These are phyloP conservation scores for Priocnemis perturbator DNA, from an alignment of 2,888 invertebrate species.

Conservation along the genomic window DNA sequence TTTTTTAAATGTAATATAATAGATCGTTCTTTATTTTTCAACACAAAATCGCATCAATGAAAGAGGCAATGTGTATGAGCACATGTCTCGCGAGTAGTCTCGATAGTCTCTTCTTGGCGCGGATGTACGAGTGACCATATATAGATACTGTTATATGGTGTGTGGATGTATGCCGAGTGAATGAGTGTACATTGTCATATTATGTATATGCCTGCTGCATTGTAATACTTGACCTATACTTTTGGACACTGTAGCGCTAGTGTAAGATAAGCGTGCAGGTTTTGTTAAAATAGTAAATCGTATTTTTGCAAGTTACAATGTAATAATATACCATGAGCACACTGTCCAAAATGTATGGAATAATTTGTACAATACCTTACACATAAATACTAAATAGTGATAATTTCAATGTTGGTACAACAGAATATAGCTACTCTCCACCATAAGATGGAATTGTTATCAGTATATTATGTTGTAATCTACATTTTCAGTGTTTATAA, in stretches of 20 bases:
- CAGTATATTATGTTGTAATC: slow-evolving; percentile 71
- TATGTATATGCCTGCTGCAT: slow-evolving; percentile 62
- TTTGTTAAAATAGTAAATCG: slow-evolving; percentile 65
- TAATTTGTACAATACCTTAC: slow-evolving; percentile 71
- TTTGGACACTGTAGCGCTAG: slow-evolving; percentile 69
- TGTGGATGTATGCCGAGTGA: slow-evolving; percentile 44
- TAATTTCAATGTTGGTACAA: slow-evolving; percentile 71
- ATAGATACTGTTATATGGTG: slow-evolving; percentile 52
- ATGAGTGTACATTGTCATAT: slow-evolving; percentile 55
- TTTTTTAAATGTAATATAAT: slow-evolving; percentile 68
- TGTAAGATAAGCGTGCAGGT: slow-evolving; percentile 57
- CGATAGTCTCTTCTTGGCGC: slow-evolving; percentile 44
- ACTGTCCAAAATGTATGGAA: slow-evolving; percentile 72
- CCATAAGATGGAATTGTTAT: slow-evolving; percentile 69
- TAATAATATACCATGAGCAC: slow-evolving; percentile 59
- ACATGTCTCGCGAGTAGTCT: slow-evolving; percentile 55
- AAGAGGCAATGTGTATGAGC: slow-evolving; percentile 65
- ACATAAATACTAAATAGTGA: slow-evolving; percentile 63
- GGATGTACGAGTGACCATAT: slow-evolving; percentile 42
- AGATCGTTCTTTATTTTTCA: slow-evolving; percentile 72
- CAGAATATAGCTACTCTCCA: slow-evolving; percentile 69
- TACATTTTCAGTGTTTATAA: slow-evolving; percentile 72
- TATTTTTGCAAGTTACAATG: slow-evolving; percentile 69
- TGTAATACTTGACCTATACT: slow-evolving; percentile 71
- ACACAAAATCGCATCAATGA: slow-evolving; percentile 52